Conservation (phyloP, 2,888 invertebrate genomes). For the Tubulanus polymorphus region DNA sequence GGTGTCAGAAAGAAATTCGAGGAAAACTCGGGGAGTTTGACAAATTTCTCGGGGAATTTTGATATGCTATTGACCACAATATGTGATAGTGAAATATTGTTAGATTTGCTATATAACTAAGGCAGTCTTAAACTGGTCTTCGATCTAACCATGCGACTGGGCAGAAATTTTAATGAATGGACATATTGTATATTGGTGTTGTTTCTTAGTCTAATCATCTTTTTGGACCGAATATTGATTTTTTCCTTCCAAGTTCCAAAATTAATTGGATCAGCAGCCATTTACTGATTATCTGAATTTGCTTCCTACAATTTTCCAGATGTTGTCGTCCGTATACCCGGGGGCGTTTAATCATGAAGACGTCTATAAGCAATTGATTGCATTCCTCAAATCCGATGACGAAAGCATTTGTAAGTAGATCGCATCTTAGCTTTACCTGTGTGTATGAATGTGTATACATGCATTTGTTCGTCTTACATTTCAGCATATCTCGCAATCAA, state of each 20-base stretch:
- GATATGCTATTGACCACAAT: too few species aligned
- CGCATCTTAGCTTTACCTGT: neutral
- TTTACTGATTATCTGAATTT: too few species aligned
- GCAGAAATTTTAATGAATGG: too few species aligned
- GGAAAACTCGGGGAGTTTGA: too few species aligned
- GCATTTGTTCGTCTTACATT: constrained; percentile 14
- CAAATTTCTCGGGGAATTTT: too few species aligned
- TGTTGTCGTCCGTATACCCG: constrained; percentile 87
- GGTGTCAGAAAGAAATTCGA: too few species aligned
- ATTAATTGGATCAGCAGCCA: too few species aligned
- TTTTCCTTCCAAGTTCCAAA: too few species aligned
- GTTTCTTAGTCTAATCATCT: too few species aligned
- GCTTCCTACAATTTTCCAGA: constrained; percentile 54
- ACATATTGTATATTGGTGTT: too few species aligned
- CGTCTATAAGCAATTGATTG: constrained; percentile 71
- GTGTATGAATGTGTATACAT: neutral
- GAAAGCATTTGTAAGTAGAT: constrained; percentile 44
- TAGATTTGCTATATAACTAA: constrained; percentile 6
- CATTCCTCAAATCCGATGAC: constrained; percentile 76
- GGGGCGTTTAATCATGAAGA: constrained; percentile 86
- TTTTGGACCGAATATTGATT: too few species aligned
- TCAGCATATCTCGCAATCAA: constrained; percentile 50
- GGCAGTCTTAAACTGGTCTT: neutral
- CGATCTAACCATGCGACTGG: neutral
- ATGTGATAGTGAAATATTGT: too few species aligned